Evolutionary conservation across 1,140 invertebrate genomes (phyloP), one percentile per base, ranked within the genome.

Genomic region (Drosophila miranda): DNA sequence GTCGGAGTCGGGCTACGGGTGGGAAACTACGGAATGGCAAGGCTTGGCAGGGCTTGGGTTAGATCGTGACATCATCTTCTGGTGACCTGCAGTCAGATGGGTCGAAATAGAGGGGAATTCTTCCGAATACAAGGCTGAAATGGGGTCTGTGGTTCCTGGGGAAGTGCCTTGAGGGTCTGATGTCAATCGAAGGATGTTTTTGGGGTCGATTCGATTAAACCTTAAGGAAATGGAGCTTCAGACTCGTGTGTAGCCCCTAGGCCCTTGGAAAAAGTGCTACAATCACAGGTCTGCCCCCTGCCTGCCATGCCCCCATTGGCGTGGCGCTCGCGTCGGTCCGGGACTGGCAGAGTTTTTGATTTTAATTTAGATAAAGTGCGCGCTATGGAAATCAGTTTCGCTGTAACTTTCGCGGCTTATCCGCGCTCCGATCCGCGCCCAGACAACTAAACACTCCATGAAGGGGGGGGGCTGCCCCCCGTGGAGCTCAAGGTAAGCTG

Each of bases 331-430:
- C 34, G 11, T 9, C 44, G 42, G 45, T 52, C n/a, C 48, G 48
- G 60, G 54, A 46, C 34, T 11, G 57, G 58, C 60, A 46, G 63
- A 83, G 75, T 64, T 83, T 76, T 77, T 75, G 81, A 86, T 86
- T 86, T 86, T 86, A 86, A 86, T 86, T 86, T 86, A 86, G 81
- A 86, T 86, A 86, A 78, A 86, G 81, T 81, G 64, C 69, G 58
- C 16, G 0, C 81, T 71, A 81, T 86, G 81, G 81, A 86, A 86
- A 86, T 86, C 81, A 78, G 61, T 62, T 79, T 68, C 57, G 61
- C 82, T 66, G 69, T 75, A 86, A 75, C 81, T 81, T 75, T 66
- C 46, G 49, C 66, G 14, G 52, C 53, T 86, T 86, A 86, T 86
- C 81, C 58, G 54, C 30, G 16, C 63, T 67, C 54, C 42, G 80